Evolutionary conservation across 1,140 invertebrate species (phyloP), one percentile per base, ranked within the genome.

Genomic region (Euura lappo): DNA sequence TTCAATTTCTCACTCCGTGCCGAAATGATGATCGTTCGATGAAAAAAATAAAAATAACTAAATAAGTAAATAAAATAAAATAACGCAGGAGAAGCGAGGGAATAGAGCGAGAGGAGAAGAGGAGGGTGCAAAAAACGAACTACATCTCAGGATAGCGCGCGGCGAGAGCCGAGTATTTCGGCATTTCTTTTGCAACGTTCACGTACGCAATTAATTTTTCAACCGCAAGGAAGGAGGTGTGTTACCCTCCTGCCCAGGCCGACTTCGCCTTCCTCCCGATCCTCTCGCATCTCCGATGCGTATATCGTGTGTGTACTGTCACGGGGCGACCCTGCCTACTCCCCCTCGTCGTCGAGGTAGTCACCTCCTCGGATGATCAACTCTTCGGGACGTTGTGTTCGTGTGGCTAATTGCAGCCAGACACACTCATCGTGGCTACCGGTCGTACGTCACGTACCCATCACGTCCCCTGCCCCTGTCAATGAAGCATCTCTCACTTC

Each of bases 11-110:
- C 3, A 4, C 6, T n/a, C 51, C 51, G 51, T 11, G n/a, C n/a
- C 51, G n/a, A 60, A n/a, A 60, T 8, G 1, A 60, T 28, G 28
- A 28, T 28, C 28, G 28, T 28, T 28, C 28, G 28, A 28, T 28
- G 51, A 60, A 60, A 60, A 60, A 60, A 60, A 6, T 4, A 60
- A 60, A 60, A 60, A n/a, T n/a, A n/a, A n/a, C n/a, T n/a, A n/a
- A n/a, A n/a, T n/a, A n/a, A n/a, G n/a, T n/a, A 60, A 60, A 60
- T 28, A 60, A 60, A 60, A 6, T 60, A 60, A 60, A 60, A 60
- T 3, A 60, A 60, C 51, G 51, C 6, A 60, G 51, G 51, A 60
- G n/a, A n/a, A 60, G 8, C 6, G 51, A 60, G n/a, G 51, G 8
- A n/a, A 60, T 60, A 8, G 51, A 3, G 51, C 51, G 51, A 60